phyloP scores from a whole-genome alignment of 2,113 vertebrate genomes.

The Poeciliopsis occidentalis region DNA sequence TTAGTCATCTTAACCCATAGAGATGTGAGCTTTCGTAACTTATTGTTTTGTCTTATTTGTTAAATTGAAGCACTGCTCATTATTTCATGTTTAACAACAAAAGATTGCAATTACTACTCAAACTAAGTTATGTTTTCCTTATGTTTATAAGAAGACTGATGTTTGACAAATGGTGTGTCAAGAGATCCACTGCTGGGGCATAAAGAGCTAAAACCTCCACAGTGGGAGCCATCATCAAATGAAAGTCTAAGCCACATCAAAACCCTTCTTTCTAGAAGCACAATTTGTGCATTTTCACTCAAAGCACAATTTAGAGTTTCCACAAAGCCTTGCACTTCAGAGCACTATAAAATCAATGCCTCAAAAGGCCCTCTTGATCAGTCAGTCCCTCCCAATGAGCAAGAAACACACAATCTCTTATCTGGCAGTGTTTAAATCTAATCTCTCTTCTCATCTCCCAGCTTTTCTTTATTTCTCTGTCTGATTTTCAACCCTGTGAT shows the following conservation, averaged over 20 bases:
- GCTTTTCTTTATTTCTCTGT: conserved; percentile 40
- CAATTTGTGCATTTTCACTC: conserved; percentile 53
- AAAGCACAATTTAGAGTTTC: conserved; percentile 49
- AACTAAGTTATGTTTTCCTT: background rate
- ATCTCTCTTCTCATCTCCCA: conserved; percentile 27
- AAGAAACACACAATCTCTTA: conserved; percentile 46
- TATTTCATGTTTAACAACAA: background rate
- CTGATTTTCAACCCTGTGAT: conserved; percentile 23
- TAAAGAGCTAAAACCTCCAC: conserved; percentile 36
- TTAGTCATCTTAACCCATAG: too few species aligned
- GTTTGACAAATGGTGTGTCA: conserved; percentile 49
- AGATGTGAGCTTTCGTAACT: too few species aligned
- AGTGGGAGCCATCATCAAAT: conserved; percentile 43
- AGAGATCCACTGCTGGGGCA: conserved; percentile 31
- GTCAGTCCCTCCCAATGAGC: conserved; percentile 46
- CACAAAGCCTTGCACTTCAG: conserved; percentile 53
- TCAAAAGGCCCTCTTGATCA: conserved; percentile 53
- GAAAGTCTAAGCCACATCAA: conserved; percentile 60
- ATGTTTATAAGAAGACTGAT: conserved; percentile 13
- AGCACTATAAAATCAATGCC: conserved; percentile 57
- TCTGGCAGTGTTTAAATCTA: conserved; percentile 24
- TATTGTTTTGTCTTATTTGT: background rate
- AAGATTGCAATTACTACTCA: background rate
- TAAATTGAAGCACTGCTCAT: background rate
- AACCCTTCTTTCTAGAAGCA: conserved; percentile 41